Conservation (phyloP, 2,113 vertebrate species). For the Mola mola region DNA sequence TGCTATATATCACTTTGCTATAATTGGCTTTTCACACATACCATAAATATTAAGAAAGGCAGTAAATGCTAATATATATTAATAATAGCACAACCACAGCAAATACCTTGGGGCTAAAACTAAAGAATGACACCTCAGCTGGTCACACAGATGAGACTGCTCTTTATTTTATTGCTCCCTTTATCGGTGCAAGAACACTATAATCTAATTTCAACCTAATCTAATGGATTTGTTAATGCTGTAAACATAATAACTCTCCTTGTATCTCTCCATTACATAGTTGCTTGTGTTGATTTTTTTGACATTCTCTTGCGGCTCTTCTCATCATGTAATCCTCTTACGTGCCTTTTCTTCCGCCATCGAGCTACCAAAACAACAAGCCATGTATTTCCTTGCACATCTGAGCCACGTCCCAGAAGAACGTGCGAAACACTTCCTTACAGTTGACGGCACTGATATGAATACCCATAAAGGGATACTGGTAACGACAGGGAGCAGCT, state of each 20-base stretch:
- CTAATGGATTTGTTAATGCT: constrained; percentile 22
- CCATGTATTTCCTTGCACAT: constrained; percentile 27
- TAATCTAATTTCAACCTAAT: constrained; percentile 35
- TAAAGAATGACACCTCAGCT: background rate
- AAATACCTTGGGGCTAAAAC: background rate
- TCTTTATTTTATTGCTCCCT: background rate
- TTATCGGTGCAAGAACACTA: background rate
- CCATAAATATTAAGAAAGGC: background rate
- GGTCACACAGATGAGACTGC: background rate
- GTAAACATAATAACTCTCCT: constrained; percentile 2
- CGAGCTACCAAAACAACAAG: constrained; percentile 30
- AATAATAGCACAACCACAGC: background rate
- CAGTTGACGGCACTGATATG: constrained; percentile 17
- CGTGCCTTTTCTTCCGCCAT: constrained; percentile 13
- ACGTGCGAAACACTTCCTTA: constrained; percentile 4
- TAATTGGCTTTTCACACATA: constrained; percentile 8
- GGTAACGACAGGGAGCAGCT: constrained; percentile 20
- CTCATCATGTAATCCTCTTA: constrained; percentile 62
- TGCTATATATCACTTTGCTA: background rate
- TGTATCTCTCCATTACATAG: constrained; percentile 12
- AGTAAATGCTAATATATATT: constrained; percentile 11
- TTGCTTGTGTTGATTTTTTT: constrained; percentile 24
- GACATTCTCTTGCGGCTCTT: constrained; percentile 43
- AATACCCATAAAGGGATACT: constrained; percentile 13
- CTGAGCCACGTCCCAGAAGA: constrained; percentile 38